phyloP scores from a whole-genome alignment of 2,113 vertebrate genomes.

The Zosterops lateralis region DNA sequence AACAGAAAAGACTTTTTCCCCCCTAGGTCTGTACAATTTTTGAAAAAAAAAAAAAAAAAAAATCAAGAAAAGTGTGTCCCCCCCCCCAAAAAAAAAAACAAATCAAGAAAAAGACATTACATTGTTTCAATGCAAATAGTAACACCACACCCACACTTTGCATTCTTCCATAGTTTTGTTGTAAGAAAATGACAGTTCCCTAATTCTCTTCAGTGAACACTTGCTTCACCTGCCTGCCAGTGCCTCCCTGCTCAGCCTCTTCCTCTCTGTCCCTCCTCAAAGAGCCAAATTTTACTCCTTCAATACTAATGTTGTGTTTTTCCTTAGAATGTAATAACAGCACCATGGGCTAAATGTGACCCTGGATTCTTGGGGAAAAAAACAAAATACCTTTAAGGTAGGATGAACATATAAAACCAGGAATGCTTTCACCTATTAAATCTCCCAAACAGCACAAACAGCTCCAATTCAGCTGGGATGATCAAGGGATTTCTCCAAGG shows the following conservation, averaged over 20 bases:
- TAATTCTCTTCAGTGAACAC: not conserved
- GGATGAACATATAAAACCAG: slow-evolving; percentile 1
- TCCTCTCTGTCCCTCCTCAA: not conserved
- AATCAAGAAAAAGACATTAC: slow-evolving; percentile 32
- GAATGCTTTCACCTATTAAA: not conserved
- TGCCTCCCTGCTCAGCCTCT: not conserved
- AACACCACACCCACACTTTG: slow-evolving; percentile 67
- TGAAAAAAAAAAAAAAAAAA: slow-evolving; percentile 62
- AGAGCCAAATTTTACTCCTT: slow-evolving; percentile 25
- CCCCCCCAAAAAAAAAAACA: not conserved
- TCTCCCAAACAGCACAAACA: not conserved
- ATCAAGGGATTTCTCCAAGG: not conserved
- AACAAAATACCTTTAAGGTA: not conserved
- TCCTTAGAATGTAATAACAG: not conserved
- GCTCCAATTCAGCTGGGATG: no score
- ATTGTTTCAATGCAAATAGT: slow-evolving; percentile 73
- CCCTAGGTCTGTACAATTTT: slow-evolving; percentile 71
- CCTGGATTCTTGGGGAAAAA: not conserved
- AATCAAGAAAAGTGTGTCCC: not conserved
- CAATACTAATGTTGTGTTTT: slow-evolving; percentile 9
- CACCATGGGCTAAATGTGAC: slow-evolving; percentile 52
- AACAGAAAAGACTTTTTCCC: slow-evolving; percentile 70
- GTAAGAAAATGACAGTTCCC: slow-evolving; percentile 44
- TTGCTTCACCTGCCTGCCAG: slow-evolving; percentile 46
- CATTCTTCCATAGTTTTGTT: slow-evolving; percentile 23